Evolutionary conservation across 2,888 invertebrate species (phyloP).

Genomic region (Melanostoma mellinum): DNA sequence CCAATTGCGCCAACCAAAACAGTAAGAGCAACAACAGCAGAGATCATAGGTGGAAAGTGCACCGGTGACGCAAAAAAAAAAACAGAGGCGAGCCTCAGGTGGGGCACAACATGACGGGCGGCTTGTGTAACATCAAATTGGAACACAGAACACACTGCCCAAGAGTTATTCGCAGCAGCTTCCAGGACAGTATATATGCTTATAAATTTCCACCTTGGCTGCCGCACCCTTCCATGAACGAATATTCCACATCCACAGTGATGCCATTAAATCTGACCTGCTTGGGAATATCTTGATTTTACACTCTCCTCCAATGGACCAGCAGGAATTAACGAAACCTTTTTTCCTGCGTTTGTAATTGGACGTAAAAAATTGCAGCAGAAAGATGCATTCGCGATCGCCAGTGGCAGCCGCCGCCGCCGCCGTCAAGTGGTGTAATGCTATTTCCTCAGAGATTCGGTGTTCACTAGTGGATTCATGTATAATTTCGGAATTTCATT

Average conservation of each 20-base stretch:
- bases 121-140: slow-evolving; percentile 70
- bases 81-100: slow-evolving; percentile 60
- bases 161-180: slow-evolving; percentile 62
- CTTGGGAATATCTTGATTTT: slow-evolving; percentile 71
- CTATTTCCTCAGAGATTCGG: slow-evolving; percentile 35
- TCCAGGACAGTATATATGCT: slow-evolving; percentile 59
- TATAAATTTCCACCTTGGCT: slow-evolving; percentile 61
- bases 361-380: slow-evolving; percentile 69
- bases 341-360: slow-evolving; percentile 72
- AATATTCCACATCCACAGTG: slow-evolving; percentile 25
- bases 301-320: slow-evolving; percentile 40
- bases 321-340: slow-evolving; percentile 65
- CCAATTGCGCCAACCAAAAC: slow-evolving; percentile 50
- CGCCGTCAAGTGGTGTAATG: slow-evolving; percentile 53
- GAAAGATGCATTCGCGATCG: slow-evolving; percentile 49
- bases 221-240: slow-evolving; percentile 51
- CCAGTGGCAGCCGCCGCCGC: slow-evolving; percentile 19
- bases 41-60: slow-evolving; percentile 71
- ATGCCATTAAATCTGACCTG: slow-evolving; percentile 72
- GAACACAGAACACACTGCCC: slow-evolving; percentile 69
- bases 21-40: slow-evolving; percentile 31
- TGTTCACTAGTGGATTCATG: slow-evolving; percentile 55
- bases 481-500: slow-evolving; percentile 68
- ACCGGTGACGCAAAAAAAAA: slow-evolving; percentile 26
- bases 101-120: slow-evolving; percentile 69